Evolutionary conservation across 2,113 vertebrate species (phyloP).

Genomic region (Nycticebus coucang): DNA sequence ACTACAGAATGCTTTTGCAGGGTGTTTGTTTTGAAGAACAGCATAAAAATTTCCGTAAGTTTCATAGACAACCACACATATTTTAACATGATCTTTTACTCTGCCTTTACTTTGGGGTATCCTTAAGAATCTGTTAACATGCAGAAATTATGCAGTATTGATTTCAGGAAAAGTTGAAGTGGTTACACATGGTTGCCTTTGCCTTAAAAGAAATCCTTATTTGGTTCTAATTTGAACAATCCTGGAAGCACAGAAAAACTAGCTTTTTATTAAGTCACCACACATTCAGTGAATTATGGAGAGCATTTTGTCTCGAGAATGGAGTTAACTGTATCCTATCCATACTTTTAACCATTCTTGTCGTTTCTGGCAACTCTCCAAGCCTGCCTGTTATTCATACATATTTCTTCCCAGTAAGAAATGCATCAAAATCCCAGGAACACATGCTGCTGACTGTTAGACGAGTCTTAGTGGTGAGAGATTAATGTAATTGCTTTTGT

Average conservation of each 20-base stretch:
- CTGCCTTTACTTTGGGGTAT: constrained; percentile 58
- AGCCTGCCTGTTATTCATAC: constrained; percentile 81
- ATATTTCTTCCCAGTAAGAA: constrained; percentile 79
- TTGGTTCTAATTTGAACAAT: constrained; percentile 67
- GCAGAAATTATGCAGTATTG: constrained; percentile 71
- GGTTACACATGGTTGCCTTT: constrained; percentile 65
- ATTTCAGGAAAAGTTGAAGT: constrained; percentile 74
- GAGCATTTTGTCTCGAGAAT: constrained; percentile 53
- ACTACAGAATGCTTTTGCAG: constrained; percentile 4
- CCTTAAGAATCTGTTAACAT: constrained; percentile 70
- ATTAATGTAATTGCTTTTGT: constrained; percentile 83
- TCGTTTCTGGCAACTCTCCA: constrained; percentile 82
- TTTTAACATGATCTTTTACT: constrained; percentile 66
- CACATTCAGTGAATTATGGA: constrained; percentile 73
- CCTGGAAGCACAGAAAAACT: constrained; percentile 50
- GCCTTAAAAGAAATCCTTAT: constrained; percentile 68
- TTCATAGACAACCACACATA: constrained; percentile 66
- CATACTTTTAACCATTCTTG: constrained; percentile 55
- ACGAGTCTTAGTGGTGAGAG: constrained; percentile 70
- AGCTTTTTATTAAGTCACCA: constrained; percentile 70
- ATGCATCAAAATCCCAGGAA: constrained; percentile 77
- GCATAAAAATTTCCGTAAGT: constrained; percentile 64
- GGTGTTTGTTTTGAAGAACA: constrained; percentile 50
- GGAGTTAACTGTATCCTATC: constrained; percentile 64
- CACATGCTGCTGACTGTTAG: constrained; percentile 77